phyloP scores from a whole-genome alignment of 1,140 invertebrate species.

The Capitella teleta region DNA sequence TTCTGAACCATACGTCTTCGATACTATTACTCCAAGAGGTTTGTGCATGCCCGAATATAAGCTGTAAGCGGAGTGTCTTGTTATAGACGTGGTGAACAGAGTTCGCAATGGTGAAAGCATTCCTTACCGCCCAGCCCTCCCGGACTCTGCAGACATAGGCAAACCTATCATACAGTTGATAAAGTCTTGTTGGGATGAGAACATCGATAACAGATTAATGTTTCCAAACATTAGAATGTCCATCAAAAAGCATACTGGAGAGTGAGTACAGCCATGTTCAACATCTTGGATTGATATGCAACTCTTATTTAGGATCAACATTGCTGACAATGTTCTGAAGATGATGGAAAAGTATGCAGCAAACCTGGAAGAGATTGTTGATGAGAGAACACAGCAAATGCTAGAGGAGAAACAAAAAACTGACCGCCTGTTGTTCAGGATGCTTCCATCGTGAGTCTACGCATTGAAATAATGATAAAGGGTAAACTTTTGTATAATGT shows the following conservation, averaged over 20 bases:
- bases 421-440: constrained; percentile 72
- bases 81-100: constrained; percentile 5
- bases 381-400: constrained; percentile 72
- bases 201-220: constrained; percentile 10
- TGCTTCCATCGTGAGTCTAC: constrained; percentile 69
- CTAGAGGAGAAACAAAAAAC: constrained; percentile 84
- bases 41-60: no score
- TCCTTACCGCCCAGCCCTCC: constrained; percentile 2
- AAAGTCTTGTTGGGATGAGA: constrained; percentile 9
- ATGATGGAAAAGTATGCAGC: constrained; percentile 87
- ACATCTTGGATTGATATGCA: no score
- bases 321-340: constrained; percentile 86
- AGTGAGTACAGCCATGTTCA: no score
- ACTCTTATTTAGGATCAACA: constrained; percentile 65
- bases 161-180: background rate
- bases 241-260: no score
- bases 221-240: constrained; percentile 29
- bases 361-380: constrained; percentile 75
- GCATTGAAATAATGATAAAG: no score
- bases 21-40: constrained; percentile 12
- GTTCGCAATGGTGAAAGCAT: constrained; percentile 2
- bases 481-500: no score
- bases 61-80: no score
- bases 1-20: constrained; percentile 11
- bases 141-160: constrained; percentile 3